phyloP scores from a whole-genome alignment of 30 jellyfish, hydroid and myxozoan genomes.

The Cassiopea andromeda region DNA sequence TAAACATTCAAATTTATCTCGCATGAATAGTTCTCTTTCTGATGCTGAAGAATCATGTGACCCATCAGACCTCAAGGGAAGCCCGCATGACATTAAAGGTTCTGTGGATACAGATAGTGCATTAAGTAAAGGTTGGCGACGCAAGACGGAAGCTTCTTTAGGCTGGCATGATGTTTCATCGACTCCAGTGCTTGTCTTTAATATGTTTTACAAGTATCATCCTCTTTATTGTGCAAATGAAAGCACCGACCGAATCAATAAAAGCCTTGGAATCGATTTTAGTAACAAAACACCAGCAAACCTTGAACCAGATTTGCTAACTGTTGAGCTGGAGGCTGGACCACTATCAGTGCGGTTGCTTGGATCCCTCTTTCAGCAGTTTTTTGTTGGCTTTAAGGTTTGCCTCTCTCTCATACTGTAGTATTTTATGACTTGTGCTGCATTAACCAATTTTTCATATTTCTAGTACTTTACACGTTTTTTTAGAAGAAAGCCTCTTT shows the following conservation, averaged over 20 bases:
- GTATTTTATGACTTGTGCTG: background rate
- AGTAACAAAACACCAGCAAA: constrained; percentile 53
- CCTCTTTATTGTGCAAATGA: constrained; percentile 78
- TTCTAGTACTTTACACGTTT: too few species aligned
- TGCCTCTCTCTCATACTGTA: background rate
- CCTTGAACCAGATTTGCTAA: constrained; percentile 85
- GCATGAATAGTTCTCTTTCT: constrained; percentile 70
- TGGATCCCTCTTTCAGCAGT: constrained; percentile 92
- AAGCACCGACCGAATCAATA: constrained; percentile 49
- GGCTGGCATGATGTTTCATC: constrained; percentile 97
- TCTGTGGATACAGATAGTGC: constrained; percentile 55
- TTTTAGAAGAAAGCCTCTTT: too few species aligned
- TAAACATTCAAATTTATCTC: constrained; percentile 40
- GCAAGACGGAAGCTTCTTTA: constrained; percentile 64
- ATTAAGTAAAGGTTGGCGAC: constrained; percentile 88
- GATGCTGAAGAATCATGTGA: constrained; percentile 70
- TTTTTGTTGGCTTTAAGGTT: constrained; percentile 92
- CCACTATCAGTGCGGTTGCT: constrained; percentile 85
- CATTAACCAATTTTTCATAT: background rate
- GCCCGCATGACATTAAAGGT: constrained; percentile 24
- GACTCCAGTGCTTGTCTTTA: constrained; percentile 85
- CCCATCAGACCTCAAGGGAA: constrained; percentile 44
- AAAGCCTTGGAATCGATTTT: constrained; percentile 77
- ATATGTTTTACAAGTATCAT: constrained; percentile 81
- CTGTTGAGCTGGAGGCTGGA: constrained; percentile 96